Conservation (phyloP, 2,888 invertebrate genomes). For the Pandemis corylana region DNA sequence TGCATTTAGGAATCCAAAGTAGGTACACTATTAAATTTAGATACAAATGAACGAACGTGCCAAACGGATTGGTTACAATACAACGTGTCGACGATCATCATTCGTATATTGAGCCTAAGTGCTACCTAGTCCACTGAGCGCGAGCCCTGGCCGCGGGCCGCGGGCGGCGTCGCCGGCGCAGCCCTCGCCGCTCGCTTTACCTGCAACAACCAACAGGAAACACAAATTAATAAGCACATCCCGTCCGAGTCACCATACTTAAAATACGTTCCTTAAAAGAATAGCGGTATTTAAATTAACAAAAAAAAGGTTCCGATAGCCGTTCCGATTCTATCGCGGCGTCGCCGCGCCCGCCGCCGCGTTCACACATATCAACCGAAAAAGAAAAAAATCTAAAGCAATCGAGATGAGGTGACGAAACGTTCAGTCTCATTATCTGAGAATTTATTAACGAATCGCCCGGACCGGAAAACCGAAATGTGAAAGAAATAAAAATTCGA, state of each 20-base stretch:
- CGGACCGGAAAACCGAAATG: slow-evolving; percentile 84
- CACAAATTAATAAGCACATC: slow-evolving; percentile 42
- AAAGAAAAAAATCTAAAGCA: slow-evolving; percentile 77
- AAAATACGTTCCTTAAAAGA: slow-evolving; percentile 68
- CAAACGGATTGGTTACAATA: slow-evolving; percentile 53
- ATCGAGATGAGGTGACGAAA: slow-evolving; percentile 85
- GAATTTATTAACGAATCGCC: slow-evolving; percentile 85
- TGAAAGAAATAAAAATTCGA: slow-evolving; percentile 85
- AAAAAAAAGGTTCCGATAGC: slow-evolving; percentile 77
- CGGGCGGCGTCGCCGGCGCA: slow-evolving; percentile 65
- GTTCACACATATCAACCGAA: slow-evolving; percentile 81
- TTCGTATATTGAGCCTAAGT: slow-evolving; percentile 59
- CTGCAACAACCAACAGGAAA: slow-evolving; percentile 69
- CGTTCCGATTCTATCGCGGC: slow-evolving; percentile 75
- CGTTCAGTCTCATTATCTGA: slow-evolving; percentile 85
- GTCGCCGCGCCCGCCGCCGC: slow-evolving; percentile 73
- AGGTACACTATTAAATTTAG: slow-evolving; percentile 63
- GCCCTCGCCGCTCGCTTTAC: slow-evolving; percentile 74
- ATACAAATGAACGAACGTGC: slow-evolving; percentile 67
- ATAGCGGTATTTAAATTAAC: slow-evolving; percentile 80
- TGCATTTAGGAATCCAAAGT: slow-evolving; percentile 68
- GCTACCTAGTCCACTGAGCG: slow-evolving; percentile 47
- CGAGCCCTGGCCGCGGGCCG: slow-evolving; percentile 45
- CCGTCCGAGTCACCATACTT: slow-evolving; percentile 46
- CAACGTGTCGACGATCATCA: slow-evolving; percentile 51